phyloP scores from a whole-genome alignment of 2,797 vertebrate genomes.

The Takifugu rubripes region DNA sequence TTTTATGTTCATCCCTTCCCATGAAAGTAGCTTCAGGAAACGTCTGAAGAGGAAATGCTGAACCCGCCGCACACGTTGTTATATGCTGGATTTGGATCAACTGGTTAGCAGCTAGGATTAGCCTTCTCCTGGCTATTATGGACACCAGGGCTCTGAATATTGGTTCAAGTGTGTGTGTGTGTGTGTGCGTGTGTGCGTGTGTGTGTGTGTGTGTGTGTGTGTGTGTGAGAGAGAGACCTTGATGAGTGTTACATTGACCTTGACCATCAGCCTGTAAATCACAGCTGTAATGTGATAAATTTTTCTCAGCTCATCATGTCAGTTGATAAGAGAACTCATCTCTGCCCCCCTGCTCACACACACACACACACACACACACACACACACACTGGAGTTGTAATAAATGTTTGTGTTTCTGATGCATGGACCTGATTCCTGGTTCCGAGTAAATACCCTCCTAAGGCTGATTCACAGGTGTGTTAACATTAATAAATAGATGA shows the following conservation, averaged over 20 bases:
- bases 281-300: constrained; percentile 59
- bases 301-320: constrained; percentile 30
- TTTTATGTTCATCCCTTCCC: background rate
- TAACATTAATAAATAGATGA: background rate
- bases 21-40: too few species aligned
- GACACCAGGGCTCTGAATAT: background rate
- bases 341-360: constrained; percentile 4
- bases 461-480: background rate
- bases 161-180: background rate
- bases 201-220: constrained; percentile 3
- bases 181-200: constrained; percentile 7
- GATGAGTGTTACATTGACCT: constrained; percentile 43
- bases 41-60: too few species aligned
- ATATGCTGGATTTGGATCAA: too few species aligned
- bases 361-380: too few species aligned
- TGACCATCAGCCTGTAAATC: constrained; percentile 41
- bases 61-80: too few species aligned
- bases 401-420: background rate
- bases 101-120: background rate
- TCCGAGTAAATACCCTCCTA: background rate
- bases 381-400: too few species aligned
- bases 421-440: background rate
- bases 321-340: constrained; percentile 27
- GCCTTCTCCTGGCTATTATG: background rate
- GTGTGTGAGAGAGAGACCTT: background rate